Evolutionary conservation across 2,113 vertebrate genomes (phyloP), one percentile per base, ranked within the genome.

Genomic region (Hypocryptadius cinnamomeus): DNA sequence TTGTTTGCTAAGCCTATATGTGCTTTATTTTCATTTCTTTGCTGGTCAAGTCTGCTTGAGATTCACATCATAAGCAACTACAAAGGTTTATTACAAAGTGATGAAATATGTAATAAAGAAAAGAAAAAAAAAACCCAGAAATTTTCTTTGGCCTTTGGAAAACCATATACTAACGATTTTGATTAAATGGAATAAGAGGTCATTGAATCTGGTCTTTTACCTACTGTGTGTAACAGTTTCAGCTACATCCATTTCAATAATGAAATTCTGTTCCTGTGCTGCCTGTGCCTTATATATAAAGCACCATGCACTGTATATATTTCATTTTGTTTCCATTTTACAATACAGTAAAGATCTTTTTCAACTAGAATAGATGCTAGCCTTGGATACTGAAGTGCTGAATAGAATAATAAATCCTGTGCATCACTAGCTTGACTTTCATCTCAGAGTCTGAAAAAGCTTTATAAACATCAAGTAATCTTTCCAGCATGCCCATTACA

Each of bases 321-420:
- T 92, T 96, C 81, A 93, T 94, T 96, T 96, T 92, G 92, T 95
- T 96, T 97, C 83, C 83, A 81, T 94, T 96, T 95, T 92, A 93
- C 92, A 94, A 82, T 93, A 76, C 93, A 86, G 64, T 91, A 84
- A 90, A 96, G 95, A 93, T 95, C 91, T 93, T 96, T 96, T 95
- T 94, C 91, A 91, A 61, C 60, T 83, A 87, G 82, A 95, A 94
- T 87, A 94, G 90, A 92, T 95, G 59, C 94, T 87, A 93, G 91
- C 90, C 91, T 95, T 95, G 86, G 88, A 92, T 90, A 94, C 86
- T 83, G 68, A 91, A 92, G 89, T 79, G 87, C 59, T 91, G 91
- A 90, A 93, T 89, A 93, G 94, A 96, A 95, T 94, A 90, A 93
- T 94, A 96, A 93, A 96, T 96, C 87, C 69, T 86, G 28, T 66